These are phyloP conservation scores for Todiramphus saurophagus DNA, from an alignment of 2,113 vertebrate species.

Conservation along the genomic window DNA sequence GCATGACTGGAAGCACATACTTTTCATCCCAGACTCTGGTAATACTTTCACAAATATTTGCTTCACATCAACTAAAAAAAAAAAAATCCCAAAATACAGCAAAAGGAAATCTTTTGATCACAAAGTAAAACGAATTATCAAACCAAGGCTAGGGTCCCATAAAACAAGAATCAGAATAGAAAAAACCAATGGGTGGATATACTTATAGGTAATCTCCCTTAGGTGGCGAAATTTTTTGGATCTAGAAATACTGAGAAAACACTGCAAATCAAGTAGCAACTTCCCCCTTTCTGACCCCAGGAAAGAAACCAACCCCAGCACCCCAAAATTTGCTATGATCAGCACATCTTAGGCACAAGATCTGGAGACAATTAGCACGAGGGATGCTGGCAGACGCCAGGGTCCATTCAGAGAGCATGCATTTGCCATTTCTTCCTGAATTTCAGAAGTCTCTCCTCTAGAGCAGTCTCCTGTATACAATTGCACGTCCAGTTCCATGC, in stretches of 20 bases:
- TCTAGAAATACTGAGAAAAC: not conserved
- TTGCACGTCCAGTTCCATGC: not conserved
- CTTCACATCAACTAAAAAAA: not conserved
- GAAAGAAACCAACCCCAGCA: not conserved
- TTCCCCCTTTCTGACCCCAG: not conserved
- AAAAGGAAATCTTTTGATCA: not conserved
- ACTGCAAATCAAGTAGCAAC: not conserved
- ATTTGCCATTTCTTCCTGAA: not conserved
- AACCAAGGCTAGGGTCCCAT: not conserved
- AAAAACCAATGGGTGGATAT: not conserved
- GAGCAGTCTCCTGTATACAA: not conserved
- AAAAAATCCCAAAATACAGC: not conserved
- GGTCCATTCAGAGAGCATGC: not conserved
- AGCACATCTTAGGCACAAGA: not conserved
- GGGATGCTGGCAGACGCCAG: not conserved
- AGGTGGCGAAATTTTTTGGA: not conserved
- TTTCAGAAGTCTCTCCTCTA: not conserved
- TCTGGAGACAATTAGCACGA: not conserved
- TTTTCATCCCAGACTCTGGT: not conserved
- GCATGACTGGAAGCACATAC: not conserved
- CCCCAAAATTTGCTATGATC: not conserved
- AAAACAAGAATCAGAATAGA: not conserved
- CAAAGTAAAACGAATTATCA: not conserved
- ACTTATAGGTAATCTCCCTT: not conserved
- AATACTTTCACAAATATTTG: not conserved